Conservation (phyloP, 92 coral and sea anemone species). For the Porites cylindrica region DNA sequence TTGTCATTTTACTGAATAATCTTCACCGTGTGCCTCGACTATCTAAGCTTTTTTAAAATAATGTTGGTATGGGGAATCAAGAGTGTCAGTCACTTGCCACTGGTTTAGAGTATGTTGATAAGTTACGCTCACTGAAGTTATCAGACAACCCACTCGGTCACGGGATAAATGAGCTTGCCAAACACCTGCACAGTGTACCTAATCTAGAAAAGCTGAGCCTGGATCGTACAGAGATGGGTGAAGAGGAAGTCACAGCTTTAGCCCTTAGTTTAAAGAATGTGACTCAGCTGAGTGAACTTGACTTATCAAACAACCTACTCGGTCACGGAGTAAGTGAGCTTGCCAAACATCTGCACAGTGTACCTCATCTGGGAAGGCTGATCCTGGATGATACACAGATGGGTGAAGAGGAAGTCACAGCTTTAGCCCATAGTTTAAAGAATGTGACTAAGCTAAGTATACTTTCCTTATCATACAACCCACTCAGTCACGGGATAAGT, state of each 20-base stretch:
- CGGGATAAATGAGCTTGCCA: constrained; percentile 9
- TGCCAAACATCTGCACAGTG: background rate
- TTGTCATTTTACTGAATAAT: background rate
- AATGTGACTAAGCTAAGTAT: background rate
- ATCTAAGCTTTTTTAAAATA: background rate
- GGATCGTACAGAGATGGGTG: background rate
- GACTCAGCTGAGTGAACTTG: background rate
- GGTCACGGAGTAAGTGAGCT: background rate
- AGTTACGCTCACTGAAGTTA: background rate
- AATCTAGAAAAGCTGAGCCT: background rate
- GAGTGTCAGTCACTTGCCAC: background rate
- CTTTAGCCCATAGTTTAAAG: constrained; percentile 5
- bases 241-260: background rate
- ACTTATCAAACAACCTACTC: too few relatives aligned
- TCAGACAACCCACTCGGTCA: background rate
- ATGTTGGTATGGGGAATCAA: background rate
- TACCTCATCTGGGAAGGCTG: background rate
- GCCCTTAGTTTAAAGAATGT: background rate
- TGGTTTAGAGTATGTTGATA: background rate
- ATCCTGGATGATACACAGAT: background rate
- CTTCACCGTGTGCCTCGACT: background rate
- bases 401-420: constrained; percentile 33
- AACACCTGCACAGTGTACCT: constrained; percentile 3
- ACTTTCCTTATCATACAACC: background rate
- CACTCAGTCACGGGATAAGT: too few relatives aligned